Evolutionary conservation across 37 sponge, comb jelly and placozoan genomes (phyloP).

Genomic region (Axinella damicornis): DNA sequence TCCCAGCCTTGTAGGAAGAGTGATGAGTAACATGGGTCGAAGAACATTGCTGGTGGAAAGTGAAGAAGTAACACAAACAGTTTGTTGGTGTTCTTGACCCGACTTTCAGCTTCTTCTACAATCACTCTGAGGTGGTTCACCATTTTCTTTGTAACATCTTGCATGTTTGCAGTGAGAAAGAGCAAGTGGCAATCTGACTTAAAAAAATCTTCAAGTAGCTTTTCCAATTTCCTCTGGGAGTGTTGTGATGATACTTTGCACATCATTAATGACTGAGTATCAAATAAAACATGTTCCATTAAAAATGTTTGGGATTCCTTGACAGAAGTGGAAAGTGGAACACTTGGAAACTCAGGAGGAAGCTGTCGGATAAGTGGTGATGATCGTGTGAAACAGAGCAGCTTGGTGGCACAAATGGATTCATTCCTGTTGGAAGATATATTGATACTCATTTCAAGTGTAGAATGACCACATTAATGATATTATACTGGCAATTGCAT

Average conservation of each 20-base stretch:
- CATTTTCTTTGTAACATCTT: conserved; percentile 30
- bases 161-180: not conserved
- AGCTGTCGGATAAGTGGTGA: conserved; percentile 63
- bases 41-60: conserved; percentile 60
- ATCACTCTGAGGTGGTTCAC: conserved; percentile 64
- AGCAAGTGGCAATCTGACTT: conserved; percentile 3
- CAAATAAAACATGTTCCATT: not conserved
- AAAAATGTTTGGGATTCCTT: not conserved
- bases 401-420: conserved; percentile 49
- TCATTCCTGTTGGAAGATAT: no score
- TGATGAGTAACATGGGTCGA: conserved; percentile 65
- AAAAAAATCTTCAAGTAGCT: conserved; percentile 9
- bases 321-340: not conserved
- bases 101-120: conserved; percentile 65
- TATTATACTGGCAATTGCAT: no score
- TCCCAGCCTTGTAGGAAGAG: conserved; percentile 82
- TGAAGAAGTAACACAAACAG: conserved; percentile 68
- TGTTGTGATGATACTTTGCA: conserved; percentile 34
- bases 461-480: no score
- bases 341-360: conserved; percentile 41
- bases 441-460: no score
- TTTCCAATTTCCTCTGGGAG: conserved; percentile 16
- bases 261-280: conserved; percentile 10
- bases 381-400: conserved; percentile 79
- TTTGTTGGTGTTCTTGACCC: not conserved